These are phyloP conservation scores for Orthosia cruda DNA, from an alignment of 2,888 invertebrate genomes.

Conservation along the genomic window DNA sequence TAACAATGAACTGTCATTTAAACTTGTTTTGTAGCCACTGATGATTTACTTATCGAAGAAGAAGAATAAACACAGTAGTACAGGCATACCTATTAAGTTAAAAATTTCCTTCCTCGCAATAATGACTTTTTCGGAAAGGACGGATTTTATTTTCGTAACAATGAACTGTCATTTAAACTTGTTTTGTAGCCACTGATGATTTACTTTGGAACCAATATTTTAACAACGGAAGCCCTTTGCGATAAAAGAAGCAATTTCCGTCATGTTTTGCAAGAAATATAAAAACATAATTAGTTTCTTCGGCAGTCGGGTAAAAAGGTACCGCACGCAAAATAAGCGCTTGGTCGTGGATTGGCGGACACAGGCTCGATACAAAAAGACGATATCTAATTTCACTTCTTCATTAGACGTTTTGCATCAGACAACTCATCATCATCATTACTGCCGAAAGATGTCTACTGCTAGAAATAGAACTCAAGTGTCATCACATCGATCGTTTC, in stretches of 20 bases:
- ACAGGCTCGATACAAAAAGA: neutral
- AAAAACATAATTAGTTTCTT: neutral
- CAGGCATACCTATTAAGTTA: too few species aligned
- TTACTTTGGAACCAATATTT: neutral
- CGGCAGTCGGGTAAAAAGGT: neutral
- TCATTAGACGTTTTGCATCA: too few species aligned
- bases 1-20: neutral
- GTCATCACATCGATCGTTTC: too few species aligned
- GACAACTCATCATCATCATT: too few species aligned
- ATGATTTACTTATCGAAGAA: too few species aligned
- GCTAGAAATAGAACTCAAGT: neutral
- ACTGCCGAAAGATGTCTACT: neutral
- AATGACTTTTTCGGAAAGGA: neutral
- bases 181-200: neutral
- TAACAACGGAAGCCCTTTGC: neutral
- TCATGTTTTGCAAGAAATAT: neutral
- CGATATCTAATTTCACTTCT: neutral
- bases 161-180: neutral
- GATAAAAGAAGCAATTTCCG: slow-evolving; percentile 9
- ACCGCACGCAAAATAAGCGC: neutral
- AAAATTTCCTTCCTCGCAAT: neutral
- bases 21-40: neutral
- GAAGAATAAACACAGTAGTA: too few species aligned
- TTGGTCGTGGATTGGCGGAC: neutral
- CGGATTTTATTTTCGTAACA: slow-evolving; percentile 4